Percentiles rank a stretch among this genome's conserved stretches.
These are phyloP conservation scores for Hydrozoanthus gracilis DNA, from an alignment of 92 coral and sea anemone genomes.

Conservation along the genomic window DNA sequence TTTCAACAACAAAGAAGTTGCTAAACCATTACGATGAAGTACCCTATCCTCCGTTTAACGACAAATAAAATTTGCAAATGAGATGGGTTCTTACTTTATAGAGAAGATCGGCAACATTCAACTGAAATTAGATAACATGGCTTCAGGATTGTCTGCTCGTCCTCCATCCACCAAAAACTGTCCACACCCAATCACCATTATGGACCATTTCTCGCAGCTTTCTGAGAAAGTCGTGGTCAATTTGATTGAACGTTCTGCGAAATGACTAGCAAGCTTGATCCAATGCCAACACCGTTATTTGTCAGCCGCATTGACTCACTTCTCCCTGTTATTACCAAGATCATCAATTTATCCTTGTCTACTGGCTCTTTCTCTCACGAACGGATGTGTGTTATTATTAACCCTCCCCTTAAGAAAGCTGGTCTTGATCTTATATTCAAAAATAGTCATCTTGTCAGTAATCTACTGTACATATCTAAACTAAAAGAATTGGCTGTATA, in stretches of 20 bases:
- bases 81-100: conserved; percentile 54
- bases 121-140: conserved; percentile 14
- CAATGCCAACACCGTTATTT: conserved; percentile 52
- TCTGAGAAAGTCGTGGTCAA: conserved; percentile 35
- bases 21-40: conserved; percentile 20
- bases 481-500: no score
- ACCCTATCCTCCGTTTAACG: neutral
- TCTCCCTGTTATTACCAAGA: conserved; percentile 54
- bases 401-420: no score
- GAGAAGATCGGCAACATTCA: conserved; percentile 42
- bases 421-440: no score
- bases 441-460: no score
- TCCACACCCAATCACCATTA: conserved; percentile 27
- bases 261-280: conserved; percentile 46
- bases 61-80: conserved; percentile 34
- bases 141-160: conserved; percentile 10
- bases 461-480: no score
- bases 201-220: conserved; percentile 29
- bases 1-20: conserved; percentile 6
- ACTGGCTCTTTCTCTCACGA: no score
- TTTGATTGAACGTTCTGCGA: conserved; percentile 45
- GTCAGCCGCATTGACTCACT: conserved; percentile 47
- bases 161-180: conserved; percentile 39
- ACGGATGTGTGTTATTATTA: no score
- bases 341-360: neutral